A percentile compares a stretch with the other conserved stretches of the same genome.
Evolutionary conservation across 2,113 vertebrate species (phyloP).

Genomic region (Leptocoma aspasia): DNA sequence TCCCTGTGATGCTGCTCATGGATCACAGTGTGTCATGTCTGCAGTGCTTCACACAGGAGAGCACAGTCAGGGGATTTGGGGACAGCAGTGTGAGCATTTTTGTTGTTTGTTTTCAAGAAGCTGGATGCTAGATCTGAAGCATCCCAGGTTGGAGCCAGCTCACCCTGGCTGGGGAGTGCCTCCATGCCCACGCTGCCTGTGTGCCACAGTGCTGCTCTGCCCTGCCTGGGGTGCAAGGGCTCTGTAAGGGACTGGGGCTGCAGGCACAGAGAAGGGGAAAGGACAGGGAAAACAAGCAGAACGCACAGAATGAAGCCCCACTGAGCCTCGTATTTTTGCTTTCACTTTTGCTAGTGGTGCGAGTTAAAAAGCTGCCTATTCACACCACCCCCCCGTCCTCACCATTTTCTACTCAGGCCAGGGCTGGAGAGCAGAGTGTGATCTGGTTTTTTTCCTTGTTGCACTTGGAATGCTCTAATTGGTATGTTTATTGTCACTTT

Average conservation of each 20-base stretch:
- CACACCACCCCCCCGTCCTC: neutral
- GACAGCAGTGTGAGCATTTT: neutral
- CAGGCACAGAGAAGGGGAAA: neutral
- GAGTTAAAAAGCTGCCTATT: neutral
- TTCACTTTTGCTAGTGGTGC: neutral
- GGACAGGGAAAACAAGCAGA: neutral
- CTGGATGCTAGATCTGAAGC: neutral
- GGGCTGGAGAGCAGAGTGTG: neutral
- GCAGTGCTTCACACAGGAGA: neutral
- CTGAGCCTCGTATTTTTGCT: neutral
- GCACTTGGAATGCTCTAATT: neutral
- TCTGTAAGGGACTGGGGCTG: neutral
- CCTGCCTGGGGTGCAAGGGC: neutral
- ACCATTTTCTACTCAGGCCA: neutral
- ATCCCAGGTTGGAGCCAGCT: neutral
- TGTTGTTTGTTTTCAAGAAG: neutral
- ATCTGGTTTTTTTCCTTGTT: neutral
- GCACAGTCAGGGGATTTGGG: neutral
- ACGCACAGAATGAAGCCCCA: neutral
- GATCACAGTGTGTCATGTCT: neutral
- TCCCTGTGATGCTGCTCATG: neutral
- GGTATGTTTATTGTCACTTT: neutral
- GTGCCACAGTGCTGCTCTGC: neutral
- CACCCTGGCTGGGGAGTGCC: neutral
- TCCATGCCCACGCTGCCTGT: rapidly evolving